Conservation (phyloP, 2,888 invertebrate genomes). For the Euplexia lucipara region DNA sequence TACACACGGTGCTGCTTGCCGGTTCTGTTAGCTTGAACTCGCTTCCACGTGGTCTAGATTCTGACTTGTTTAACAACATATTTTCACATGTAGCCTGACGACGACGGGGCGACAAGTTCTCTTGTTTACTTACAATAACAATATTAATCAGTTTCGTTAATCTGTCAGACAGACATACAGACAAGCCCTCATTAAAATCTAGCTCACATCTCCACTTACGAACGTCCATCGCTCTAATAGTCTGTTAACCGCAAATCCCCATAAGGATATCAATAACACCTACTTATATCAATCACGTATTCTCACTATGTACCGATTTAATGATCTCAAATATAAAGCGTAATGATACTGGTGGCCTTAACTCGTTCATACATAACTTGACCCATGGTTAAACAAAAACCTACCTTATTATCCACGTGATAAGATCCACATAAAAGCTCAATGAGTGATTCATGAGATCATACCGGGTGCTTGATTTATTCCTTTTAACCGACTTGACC, state of each 20-base stretch:
- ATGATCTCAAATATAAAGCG: constrained; percentile 86
- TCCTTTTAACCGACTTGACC: constrained; percentile 90
- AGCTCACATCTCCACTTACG: constrained; percentile 40
- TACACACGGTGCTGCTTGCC: too few species aligned
- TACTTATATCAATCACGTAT: constrained; percentile 81
- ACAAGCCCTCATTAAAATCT: constrained; percentile 44
- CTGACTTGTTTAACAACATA: not conserved
- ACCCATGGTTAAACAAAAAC: constrained; percentile 59
- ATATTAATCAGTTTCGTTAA: constrained; percentile 20
- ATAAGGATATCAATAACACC: constrained; percentile 66
- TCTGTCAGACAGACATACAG: not conserved
- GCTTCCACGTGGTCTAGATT: too few species aligned
- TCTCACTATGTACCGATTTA: constrained; percentile 77
- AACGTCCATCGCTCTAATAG: constrained; percentile 29
- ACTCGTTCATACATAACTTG: constrained; percentile 64
- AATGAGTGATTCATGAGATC: constrained; percentile 83
- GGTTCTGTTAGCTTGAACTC: too few species aligned
- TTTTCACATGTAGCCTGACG: not conserved
- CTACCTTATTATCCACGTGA: constrained; percentile 58
- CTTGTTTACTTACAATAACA: not conserved
- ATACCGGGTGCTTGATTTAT: constrained; percentile 88
- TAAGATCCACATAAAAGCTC: constrained; percentile 69
- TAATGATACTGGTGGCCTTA: constrained; percentile 85
- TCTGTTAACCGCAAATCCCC: constrained; percentile 45
- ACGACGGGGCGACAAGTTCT: not conserved